Base-by-base conservation (phyloP, 2,113 vertebrate genomes). In the Cyrtonyx montezumae region DNA sequence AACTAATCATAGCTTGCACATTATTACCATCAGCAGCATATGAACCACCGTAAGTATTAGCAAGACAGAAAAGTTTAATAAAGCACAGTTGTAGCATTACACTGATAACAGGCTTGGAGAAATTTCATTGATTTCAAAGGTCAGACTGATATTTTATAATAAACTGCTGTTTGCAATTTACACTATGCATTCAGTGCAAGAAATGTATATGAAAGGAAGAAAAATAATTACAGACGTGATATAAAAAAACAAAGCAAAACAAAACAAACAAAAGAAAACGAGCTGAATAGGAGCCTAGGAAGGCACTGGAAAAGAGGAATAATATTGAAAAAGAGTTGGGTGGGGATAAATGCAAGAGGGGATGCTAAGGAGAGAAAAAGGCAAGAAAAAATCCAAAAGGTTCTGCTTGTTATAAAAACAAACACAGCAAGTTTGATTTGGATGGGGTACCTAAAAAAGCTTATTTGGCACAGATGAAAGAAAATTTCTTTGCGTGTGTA, bases 341-440 rank as follows among this genome's bases (percentile, higher is more conserved):
- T 23, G 87, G 14, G 45, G 11, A 58, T 34, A 90, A 90, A 88
- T n/a, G 91, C 81, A 80, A 36, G 49, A 87, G 37, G 30, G 59
- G n/a, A 19, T 4, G 1, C 32, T 77, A 49, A 51, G 25, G 49
- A 73, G 21, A 71, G 36, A 66, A 86, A 90, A 86, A 51, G 94
- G 74, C 22, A 90, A 32, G 32, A 66, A 18, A 79, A 89, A 91
- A 92, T 94, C 53, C 6, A 6, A 62, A 66, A 56, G 12, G 9
- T 22, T 84, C 65, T 92, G 34, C 77, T 83, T 75, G 10, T 61
- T 78, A 75, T 56, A 78, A 84, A 95, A 86, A 43, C 19, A 90
- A 93, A 80, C 22, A 42, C 3, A 46, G 79, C 26, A 79, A 76
- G 58, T 88, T 93, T 87, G 37, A 86, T 34, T 90, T 84, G 77